A percentile compares a stretch with the other conserved stretches of the same genome.
Conservation (phyloP, 1,140 invertebrate species). For the Bombus impatiens region DNA sequence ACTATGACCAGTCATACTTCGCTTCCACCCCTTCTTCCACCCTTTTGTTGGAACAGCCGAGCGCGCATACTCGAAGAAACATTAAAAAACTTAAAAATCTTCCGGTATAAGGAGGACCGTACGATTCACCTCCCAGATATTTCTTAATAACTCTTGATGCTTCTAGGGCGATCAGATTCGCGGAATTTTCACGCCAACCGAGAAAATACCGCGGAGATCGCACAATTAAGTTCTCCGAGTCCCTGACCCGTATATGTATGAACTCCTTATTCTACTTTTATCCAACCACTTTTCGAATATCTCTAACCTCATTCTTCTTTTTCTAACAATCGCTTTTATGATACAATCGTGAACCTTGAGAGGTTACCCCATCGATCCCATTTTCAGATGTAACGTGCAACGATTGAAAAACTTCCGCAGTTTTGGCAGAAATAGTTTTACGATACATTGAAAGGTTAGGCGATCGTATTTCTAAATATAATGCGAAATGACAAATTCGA, state of each 20-base stretch:
- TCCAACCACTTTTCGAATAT: neutral
- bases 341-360: neutral
- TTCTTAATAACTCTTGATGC: slow-evolving; percentile 39
- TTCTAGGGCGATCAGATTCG: neutral
- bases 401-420: neutral
- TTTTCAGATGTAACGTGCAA: neutral
- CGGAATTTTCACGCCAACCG: slow-evolving; percentile 32
- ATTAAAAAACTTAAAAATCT: slow-evolving; percentile 6
- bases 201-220: slow-evolving; percentile 27
- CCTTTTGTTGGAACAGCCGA: neutral
- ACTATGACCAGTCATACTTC: neutral
- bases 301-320: neutral
- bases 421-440: too few relatives aligned
- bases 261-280: neutral
- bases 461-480: too few relatives aligned
- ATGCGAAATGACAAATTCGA: too few relatives aligned
- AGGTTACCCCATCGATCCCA: too few relatives aligned
- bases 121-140: slow-evolving; percentile 18
- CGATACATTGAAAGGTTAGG: too few relatives aligned
- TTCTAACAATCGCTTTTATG: neutral
- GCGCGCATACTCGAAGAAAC: slow-evolving; percentile 9
- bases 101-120: neutral
- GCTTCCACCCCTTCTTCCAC: neutral
- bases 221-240: slow-evolving; percentile 19
- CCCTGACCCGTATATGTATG: slow-evolving; percentile 33